A percentile compares a stretch with the other conserved stretches of the same genome.
These are phyloP conservation scores for Tokudaia tokunoshimensis DNA, from an alignment of 2,797 vertebrate species.

Conservation along the genomic window DNA sequence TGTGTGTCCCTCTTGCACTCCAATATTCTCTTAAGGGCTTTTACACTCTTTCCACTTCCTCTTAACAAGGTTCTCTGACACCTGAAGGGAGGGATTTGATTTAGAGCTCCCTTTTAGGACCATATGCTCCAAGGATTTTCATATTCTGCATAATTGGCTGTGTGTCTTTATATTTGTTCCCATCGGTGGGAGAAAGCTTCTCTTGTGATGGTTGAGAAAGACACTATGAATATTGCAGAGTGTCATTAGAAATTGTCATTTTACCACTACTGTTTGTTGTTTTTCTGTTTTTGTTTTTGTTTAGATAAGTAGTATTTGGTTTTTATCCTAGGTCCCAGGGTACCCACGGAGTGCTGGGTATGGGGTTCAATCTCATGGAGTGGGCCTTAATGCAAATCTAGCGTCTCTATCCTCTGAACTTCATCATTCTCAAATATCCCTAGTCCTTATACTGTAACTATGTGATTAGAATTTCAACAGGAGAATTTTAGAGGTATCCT, in stretches of 20 bases:
- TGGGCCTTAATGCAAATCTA: background rate
- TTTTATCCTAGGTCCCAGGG: background rate
- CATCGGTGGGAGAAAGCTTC: too few species aligned
- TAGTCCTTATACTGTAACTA: background rate
- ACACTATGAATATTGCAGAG: background rate
- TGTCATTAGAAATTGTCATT: background rate
- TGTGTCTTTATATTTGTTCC: too few species aligned
- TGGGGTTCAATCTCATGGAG: background rate
- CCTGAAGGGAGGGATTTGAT: background rate
- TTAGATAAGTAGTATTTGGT: background rate
- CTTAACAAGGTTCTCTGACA: background rate
- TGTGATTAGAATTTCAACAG: background rate
- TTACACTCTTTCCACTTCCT: background rate
- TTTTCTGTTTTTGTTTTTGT: background rate
- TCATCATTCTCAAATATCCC: background rate
- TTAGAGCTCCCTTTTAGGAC: background rate
- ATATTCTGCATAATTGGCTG: background rate
- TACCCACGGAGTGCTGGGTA: background rate
- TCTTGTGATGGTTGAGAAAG: background rate
- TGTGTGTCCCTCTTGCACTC: background rate
- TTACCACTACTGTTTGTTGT: background rate
- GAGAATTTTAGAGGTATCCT: too few species aligned
- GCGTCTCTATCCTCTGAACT: accelerated
- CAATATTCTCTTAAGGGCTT: background rate
- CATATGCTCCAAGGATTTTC: background rate